Conservation (phyloP, 2,797 vertebrate genomes). For the Sebastes ruberrimus region DNA sequence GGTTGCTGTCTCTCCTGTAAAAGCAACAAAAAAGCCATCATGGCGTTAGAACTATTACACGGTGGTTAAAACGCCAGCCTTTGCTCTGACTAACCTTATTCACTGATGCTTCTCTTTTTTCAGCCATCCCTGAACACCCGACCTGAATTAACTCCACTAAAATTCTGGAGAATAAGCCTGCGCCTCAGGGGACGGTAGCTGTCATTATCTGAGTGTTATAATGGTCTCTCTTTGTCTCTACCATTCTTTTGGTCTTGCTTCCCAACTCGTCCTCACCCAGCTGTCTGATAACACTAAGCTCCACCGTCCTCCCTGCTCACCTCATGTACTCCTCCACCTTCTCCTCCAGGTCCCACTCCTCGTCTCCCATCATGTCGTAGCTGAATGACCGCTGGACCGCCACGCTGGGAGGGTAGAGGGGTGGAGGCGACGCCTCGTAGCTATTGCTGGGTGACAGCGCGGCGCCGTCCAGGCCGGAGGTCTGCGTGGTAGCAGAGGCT, state of each 20-base stretch:
- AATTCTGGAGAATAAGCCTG: slow-evolving; percentile 70
- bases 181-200: slow-evolving; percentile 62
- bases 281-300: background rate
- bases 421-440: slow-evolving; percentile 86
- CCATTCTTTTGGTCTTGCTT: slow-evolving; percentile 18
- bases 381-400: slow-evolving; percentile 84
- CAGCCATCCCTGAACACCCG: slow-evolving; percentile 70
- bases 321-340: slow-evolving; percentile 90
- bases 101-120: slow-evolving; percentile 55
- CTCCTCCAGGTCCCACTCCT: slow-evolving; percentile 89
- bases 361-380: slow-evolving; percentile 85
- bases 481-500: slow-evolving; percentile 87
- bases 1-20: slow-evolving; percentile 87
- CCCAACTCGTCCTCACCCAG: slow-evolving; percentile 16
- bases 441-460: slow-evolving; percentile 87
- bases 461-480: slow-evolving; percentile 82
- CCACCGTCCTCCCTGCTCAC: slow-evolving; percentile 59
- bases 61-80: slow-evolving; percentile 41
- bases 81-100: slow-evolving; percentile 58
- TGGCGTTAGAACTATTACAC: slow-evolving; percentile 16
- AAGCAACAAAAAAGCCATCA: slow-evolving; percentile 3
- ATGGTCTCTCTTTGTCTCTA: slow-evolving; percentile 64
- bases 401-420: slow-evolving; percentile 80
- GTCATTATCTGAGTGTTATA: slow-evolving; percentile 76
- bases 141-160: slow-evolving; percentile 77